Conservation (phyloP, 2,797 vertebrate genomes). For the Tenualosa ilisha region DNA sequence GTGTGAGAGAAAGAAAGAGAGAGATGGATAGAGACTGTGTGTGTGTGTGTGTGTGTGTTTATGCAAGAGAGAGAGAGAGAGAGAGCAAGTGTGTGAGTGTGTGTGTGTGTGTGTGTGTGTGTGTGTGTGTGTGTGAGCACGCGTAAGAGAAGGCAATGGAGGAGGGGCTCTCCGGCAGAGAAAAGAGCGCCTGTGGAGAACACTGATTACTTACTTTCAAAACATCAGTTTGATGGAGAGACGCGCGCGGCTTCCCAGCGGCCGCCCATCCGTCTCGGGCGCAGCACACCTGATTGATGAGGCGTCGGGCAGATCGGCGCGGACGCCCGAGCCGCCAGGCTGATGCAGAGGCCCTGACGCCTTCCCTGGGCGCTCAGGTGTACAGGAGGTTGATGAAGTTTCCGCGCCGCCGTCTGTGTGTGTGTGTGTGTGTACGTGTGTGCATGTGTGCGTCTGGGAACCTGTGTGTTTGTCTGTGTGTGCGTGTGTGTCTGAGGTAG, state of each 20-base stretch:
- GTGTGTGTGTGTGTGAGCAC: not conserved
- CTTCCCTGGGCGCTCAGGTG: slow-evolving; percentile 31
- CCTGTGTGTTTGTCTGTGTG: slow-evolving; percentile 25
- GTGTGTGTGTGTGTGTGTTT: not conserved
- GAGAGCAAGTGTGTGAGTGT: not conserved
- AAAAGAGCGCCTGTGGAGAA: slow-evolving; percentile 62
- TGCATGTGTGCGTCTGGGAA: slow-evolving; percentile 1
- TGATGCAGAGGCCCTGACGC: slow-evolving; percentile 18
- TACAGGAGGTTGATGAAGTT: slow-evolving; percentile 49
- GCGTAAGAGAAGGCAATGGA: slow-evolving; percentile 27
- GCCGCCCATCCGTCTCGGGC: slow-evolving; percentile 57
- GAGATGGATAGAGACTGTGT: not conserved
- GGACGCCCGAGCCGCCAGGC: slow-evolving; percentile 37
- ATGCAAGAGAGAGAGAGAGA: no score
- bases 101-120: not conserved
- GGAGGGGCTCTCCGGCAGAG: slow-evolving; percentile 42
- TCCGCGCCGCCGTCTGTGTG: slow-evolving; percentile 21
- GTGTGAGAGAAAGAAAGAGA: not conserved
- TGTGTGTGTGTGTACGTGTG: slow-evolving; percentile 9
- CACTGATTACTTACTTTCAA: slow-evolving; percentile 69
- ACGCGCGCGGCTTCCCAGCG: slow-evolving; percentile 54
- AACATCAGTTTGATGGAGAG: slow-evolving; percentile 68
- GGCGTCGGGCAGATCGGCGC: slow-evolving; percentile 37
- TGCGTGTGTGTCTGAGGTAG: not conserved
- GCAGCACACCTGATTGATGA: slow-evolving; percentile 56